These are phyloP conservation scores for Heloderma charlesbogerti DNA, from an alignment of 2,113 vertebrate genomes.

Conservation along the genomic window DNA sequence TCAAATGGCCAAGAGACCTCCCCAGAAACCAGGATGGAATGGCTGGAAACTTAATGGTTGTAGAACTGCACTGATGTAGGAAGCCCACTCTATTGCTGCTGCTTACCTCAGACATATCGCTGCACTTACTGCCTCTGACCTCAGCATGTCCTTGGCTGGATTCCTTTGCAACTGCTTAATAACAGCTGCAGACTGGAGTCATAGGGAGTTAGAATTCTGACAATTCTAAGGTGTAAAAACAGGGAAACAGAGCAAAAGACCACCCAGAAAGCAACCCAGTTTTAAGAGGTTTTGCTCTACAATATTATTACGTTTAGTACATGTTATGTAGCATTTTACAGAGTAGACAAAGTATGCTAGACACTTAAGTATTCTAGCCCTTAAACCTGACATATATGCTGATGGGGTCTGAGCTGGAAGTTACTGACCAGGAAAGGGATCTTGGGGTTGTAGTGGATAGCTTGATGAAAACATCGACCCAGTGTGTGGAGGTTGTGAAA, in stretches of 20 bases:
- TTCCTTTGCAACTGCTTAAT: slow-evolving; percentile 35
- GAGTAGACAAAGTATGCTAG: neutral
- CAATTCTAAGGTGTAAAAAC: slow-evolving; percentile 2
- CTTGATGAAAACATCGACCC: too few species aligned
- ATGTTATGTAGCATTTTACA: neutral
- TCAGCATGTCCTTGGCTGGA: neutral
- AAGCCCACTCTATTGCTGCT: neutral
- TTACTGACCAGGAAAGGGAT: too few species aligned
- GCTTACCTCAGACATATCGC: neutral
- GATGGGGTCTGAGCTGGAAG: too few species aligned
- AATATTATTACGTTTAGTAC: neutral
- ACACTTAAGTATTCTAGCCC: slow-evolving; percentile 1
- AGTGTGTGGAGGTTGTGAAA: too few species aligned
- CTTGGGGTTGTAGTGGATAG: too few species aligned
- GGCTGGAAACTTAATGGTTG: neutral
- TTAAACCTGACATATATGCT: too few species aligned
- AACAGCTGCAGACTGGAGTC: slow-evolving; percentile 28
- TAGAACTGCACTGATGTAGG: neutral
- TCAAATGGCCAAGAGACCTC: neutral
- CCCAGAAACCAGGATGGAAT: neutral
- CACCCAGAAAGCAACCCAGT: neutral
- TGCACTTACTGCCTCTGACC: neutral
- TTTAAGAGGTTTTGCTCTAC: neutral
- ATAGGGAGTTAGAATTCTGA: neutral
- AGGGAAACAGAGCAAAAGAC: slow-evolving; percentile 18